Conservation (phyloP, 2,888 invertebrate species). For the Chesias legatella region DNA sequence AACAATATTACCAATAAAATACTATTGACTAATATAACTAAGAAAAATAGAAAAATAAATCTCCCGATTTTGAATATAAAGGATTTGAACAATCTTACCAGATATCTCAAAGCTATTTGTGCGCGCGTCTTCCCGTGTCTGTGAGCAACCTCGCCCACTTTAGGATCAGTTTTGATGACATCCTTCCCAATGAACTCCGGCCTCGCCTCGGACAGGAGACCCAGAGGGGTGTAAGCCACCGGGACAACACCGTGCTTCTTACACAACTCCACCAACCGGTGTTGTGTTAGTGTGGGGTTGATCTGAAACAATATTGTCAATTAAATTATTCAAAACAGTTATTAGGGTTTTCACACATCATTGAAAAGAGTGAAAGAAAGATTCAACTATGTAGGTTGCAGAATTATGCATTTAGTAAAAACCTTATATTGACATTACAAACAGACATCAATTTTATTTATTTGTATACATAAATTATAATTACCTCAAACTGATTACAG, state of each 20-base stretch:
- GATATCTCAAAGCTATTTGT: slow-evolving; percentile 84
- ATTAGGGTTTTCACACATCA: too few relatives aligned
- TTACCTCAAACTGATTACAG: slow-evolving; percentile 79
- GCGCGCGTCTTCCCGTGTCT: slow-evolving; percentile 84
- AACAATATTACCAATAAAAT: too few relatives aligned
- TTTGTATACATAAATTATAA: not conserved
- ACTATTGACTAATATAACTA: too few relatives aligned
- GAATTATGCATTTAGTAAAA: not conserved
- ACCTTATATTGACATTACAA: too few relatives aligned
- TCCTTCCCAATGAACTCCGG: slow-evolving; percentile 75
- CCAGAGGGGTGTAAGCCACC: slow-evolving; percentile 88
- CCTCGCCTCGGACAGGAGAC: slow-evolving; percentile 66
- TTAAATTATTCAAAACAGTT: too few relatives aligned
- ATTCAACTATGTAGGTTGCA: too few relatives aligned
- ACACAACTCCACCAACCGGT: slow-evolving; percentile 85
- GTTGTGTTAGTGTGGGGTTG: slow-evolving; percentile 85
- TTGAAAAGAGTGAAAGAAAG: too few relatives aligned
- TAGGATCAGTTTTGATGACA: slow-evolving; percentile 79
- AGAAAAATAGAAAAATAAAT: too few relatives aligned
- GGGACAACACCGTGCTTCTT: slow-evolving; percentile 82
- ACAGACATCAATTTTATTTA: too few relatives aligned
- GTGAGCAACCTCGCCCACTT: slow-evolving; percentile 76
- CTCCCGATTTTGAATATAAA: too few relatives aligned
- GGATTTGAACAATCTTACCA: too few relatives aligned
- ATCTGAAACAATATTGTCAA: too few relatives aligned